Conservation (phyloP, 2,888 invertebrate genomes). For the Eristalis intricaria region DNA sequence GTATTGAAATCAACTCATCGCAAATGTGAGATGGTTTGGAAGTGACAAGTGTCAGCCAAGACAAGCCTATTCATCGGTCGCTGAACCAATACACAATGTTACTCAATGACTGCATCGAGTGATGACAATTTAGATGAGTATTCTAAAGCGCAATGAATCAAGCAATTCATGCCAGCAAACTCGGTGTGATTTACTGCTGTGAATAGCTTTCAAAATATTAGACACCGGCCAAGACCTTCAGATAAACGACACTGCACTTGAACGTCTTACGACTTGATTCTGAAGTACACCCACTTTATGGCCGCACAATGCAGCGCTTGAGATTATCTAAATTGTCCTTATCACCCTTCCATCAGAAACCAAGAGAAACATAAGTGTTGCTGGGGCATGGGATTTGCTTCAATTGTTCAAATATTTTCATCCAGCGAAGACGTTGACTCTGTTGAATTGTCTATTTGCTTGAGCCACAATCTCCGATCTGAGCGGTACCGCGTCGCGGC, state of each 20-base stretch:
- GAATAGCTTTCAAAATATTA: neutral
- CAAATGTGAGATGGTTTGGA: no score
- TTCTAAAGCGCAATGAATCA: no score
- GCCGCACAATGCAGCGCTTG: neutral
- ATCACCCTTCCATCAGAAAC: neutral
- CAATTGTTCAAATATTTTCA: conserved; percentile 2
- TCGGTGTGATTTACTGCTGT: no score
- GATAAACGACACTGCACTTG: neutral
- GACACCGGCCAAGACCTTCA: neutral
- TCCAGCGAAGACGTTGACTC: neutral
- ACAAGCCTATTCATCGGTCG: no score
- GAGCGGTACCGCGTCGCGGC: neutral
- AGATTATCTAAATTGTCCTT: neutral
- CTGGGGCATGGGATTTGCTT: neutral
- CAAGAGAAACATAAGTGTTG: neutral
- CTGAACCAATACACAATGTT: no score
- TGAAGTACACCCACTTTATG: neutral
- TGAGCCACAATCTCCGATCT: conserved; percentile 16
- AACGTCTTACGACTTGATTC: neutral
- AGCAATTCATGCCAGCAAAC: no score
- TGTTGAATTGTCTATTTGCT: conserved; percentile 9
- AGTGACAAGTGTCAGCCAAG: no score
- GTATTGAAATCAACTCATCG: no score
- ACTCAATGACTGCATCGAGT: no score
- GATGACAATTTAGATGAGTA: no score